Evolutionary conservation across 2,797 vertebrate species (phyloP), one percentile per base, ranked within the genome.

Genomic region (Lerista edwardsae): DNA sequence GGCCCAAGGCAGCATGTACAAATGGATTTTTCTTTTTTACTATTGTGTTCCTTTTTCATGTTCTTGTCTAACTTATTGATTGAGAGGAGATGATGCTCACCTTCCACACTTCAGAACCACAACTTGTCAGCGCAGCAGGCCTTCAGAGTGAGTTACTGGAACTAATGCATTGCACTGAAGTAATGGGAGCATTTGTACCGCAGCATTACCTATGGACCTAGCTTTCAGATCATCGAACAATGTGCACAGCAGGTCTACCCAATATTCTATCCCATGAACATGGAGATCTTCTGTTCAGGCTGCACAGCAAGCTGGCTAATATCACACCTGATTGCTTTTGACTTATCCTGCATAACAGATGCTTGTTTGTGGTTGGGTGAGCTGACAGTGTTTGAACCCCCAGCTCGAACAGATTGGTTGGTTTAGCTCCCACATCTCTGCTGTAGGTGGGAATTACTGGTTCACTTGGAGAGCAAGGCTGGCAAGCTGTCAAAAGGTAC

Each of bases 61-160:
- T 84, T 87, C 73, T 80, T 71, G 57, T 80, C 82, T 71, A 87
- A 84, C 34, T 21, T 80, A 87, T 72, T 71, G 77, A 87, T 84
- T 80, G 69, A 69, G 47, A 75, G 71, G 47, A 55, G 57, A 34
- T 62, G 77, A 64, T 76, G 55, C 59, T 80, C 72, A 55, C 41
- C 73, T 67, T 65, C 57, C 51, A 79, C 9, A 31, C 78, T 41
- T 36, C 51, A 76, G 77, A 76, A 75, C 34, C 82, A 64, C 82
- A 84, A 75, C 47, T 57, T 86, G 64, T 80, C 34, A 57, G 72
- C 44, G 76, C 82, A 84, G 82, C 82, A 75, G 47, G 82, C 57
- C 57, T 71, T 80, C 84, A 57, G 61, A 84, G 36, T 36, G 31
- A 84, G 67, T 76, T 80, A 71, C 34, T 25, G 17, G 12, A n/a